Evolutionary conservation across 2,113 vertebrate genomes (phyloP), one percentile per base, ranked within the genome.

Genomic region (Australoheros scitulus): DNA sequence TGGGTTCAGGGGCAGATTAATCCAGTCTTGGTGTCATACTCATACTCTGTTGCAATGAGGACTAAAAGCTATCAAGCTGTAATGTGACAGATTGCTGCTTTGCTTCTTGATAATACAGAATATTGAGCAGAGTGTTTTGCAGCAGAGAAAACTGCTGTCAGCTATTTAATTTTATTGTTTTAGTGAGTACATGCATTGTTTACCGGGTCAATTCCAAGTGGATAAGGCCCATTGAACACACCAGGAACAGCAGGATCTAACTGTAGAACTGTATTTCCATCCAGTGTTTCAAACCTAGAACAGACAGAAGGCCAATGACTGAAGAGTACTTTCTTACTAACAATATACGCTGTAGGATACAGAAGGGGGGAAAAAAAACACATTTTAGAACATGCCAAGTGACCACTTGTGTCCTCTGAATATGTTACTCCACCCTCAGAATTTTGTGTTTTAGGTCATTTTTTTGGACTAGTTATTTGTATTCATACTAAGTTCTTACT

Each of bases 131-230:
- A 7, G 18, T 17, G 38, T 43, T 15, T 22, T 68, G 41, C 22
- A 18, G 8, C 41, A 24, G 64, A 68, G 41, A 11, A 15, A 68
- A 68, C 26, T 29, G 47, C 2, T 26, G 41, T 14, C 0, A 17
- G 41, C 10, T 47, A 50, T 0, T 26, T 50, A 13, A 29, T 70
- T 29, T 50, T 2, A 6, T 36, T 79, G 52, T 81, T 0, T n/a
- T 5, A 26, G 29, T 65, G 41, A 29, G 32, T 18, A 43, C 13
- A 74, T 11, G 32, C 0, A 56, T 81, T 47, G 24, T 95, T 95
- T 96, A 99, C 98, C 43, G 98, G 98, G 92, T 99, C 98, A 7
- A 99, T 99, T 93, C 98, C 98, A 4, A 99, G 96, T 0, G 98
- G 98, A 91, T 99, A 99, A 0, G 98, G 97, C 5, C 98, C 98